Evolutionary conservation across 2,888 invertebrate genomes (phyloP), one percentile per base, ranked within the genome.

Genomic region (Psylliodes chrysocephalus): DNA sequence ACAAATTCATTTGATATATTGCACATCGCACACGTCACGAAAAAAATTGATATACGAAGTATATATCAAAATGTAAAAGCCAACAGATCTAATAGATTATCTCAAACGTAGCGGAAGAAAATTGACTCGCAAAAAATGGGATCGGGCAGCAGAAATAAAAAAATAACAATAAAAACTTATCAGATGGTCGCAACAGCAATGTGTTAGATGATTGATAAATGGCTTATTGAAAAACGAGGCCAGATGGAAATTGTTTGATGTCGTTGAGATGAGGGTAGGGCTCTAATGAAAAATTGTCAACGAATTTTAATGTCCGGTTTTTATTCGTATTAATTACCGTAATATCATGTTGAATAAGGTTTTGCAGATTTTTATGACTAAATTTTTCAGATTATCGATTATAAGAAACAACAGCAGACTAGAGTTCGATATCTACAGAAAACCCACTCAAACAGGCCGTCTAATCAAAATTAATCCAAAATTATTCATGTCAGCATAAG

Each of bases 161-260:
- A 64, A 63, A 63, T 57, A 56, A 53, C 49, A 62, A 55, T 61
- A 67, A 67, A 67, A 67, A 67, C 49, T 59, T 53, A 73, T 73
- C 75, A 72, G 72, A 73, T 73, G 75, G 75, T 73, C 74, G 70
- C 70, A 67, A 61, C 64, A 59, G 54, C 57, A 51, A 57, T 55
- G 70, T 61, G 67, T 64, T 59, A 53, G 67, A 73, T 76, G 75
- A 77, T 77, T 76, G 76, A 77, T 77, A 73, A 61, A 68, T 63
- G 71, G 73, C 71, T 75, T 75, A 75, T 73, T 72, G 73, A 69
- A 68, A 70, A 72, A 71, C 60, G 46, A 52, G 68, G 69, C 14
- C 52, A 46, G 56, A 57, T 47, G 56, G 47, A 57, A 57, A 57
- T 57, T 35, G 25, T 38, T 19, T 25, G 46, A 14, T 25, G 46